phyloP scores from a whole-genome alignment of 2,888 invertebrate species.

The Gisinianus flammeolus region DNA sequence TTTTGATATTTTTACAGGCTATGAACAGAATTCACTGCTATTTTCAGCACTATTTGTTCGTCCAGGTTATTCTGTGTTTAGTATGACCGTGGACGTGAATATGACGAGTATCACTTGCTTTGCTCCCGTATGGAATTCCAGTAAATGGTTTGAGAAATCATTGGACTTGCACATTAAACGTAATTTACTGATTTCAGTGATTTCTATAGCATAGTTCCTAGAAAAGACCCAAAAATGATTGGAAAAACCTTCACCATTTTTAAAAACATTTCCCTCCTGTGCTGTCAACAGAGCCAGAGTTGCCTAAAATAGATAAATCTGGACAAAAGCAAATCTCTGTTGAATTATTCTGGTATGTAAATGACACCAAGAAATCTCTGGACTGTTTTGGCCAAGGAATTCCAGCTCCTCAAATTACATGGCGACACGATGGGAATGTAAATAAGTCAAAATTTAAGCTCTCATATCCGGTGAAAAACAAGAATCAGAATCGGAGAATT shows the following conservation, averaged over 20 bases:
- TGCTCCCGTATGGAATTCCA: conserved; percentile 32
- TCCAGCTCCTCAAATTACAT: not conserved
- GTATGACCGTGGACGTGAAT: not conserved
- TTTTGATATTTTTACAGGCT: not conserved
- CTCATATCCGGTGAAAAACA: not conserved
- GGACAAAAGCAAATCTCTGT: not conserved
- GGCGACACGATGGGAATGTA: conserved; percentile 15
- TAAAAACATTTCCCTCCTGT: too few species aligned
- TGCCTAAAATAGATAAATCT: not conserved
- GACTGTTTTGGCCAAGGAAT: not conserved
- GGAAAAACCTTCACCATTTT: too few species aligned
- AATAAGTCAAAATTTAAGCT: not conserved
- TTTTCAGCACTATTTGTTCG: not conserved
- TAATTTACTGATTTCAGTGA: too few species aligned
- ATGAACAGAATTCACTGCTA: not conserved
- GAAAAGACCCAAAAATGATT: too few species aligned
- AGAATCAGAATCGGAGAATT: not conserved
- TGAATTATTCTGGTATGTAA: conserved; percentile 17
- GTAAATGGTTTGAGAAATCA: not conserved
- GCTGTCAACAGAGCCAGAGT: not conserved
- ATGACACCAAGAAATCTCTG: conserved; percentile 16
- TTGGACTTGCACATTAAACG: not conserved
- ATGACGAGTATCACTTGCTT: conserved; percentile 22
- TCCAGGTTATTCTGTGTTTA: not conserved
- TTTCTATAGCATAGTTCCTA: too few species aligned